Conservation (phyloP, 2,888 invertebrate genomes). For the Tolmerus cingulatus region DNA sequence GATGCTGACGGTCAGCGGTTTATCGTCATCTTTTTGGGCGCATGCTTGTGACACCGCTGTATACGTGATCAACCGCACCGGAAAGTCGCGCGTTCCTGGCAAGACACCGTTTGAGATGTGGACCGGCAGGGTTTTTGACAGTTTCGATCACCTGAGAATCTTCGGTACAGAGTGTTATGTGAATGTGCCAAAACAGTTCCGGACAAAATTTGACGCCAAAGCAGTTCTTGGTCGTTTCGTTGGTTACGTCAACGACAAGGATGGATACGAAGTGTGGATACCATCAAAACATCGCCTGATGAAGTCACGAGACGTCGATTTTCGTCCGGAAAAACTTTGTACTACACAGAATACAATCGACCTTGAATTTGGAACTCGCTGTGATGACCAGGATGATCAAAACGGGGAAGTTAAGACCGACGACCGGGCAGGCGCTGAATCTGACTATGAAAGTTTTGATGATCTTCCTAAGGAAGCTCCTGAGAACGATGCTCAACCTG, state of each 20-base stretch:
- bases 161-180: background rate
- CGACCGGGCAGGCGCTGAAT: background rate
- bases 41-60: background rate
- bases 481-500: background rate
- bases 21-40: background rate
- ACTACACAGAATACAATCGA: background rate
- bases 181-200: constrained; percentile 1
- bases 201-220: background rate
- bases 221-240: background rate
- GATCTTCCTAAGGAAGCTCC: background rate
- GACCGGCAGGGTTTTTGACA: background rate
- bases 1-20: background rate
- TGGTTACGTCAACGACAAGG: background rate
- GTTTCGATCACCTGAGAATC: background rate
- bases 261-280: constrained; percentile 15
- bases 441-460: background rate
- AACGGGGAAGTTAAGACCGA: background rate
- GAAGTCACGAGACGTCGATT: constrained; percentile 14
- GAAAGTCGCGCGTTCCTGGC: background rate
- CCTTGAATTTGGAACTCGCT: background rate
- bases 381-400: background rate
- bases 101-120: constrained; percentile 12
- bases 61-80: background rate
- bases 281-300: constrained; percentile 1
- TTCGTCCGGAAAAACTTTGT: background rate